Evolutionary conservation across 2,113 vertebrate species (phyloP).

Genomic region (Probosciger aterrimus): DNA sequence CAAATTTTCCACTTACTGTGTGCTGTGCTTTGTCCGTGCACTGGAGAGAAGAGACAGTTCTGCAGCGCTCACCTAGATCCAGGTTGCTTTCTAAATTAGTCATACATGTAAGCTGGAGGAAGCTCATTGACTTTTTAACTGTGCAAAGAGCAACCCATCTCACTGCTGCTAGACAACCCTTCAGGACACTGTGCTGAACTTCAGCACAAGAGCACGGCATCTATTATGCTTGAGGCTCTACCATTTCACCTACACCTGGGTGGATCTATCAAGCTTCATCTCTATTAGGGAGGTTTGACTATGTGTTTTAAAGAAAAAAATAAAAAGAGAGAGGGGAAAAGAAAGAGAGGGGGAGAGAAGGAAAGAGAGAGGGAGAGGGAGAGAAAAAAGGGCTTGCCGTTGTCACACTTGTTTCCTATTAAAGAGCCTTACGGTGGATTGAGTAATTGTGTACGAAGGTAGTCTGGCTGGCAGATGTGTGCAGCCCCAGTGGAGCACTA

Average conservation of each 20-base stretch:
- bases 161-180: constrained; percentile 56
- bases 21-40: constrained; percentile 60
- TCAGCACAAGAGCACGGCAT: constrained; percentile 69
- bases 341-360: background rate
- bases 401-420: constrained; percentile 86
- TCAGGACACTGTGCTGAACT: constrained; percentile 66
- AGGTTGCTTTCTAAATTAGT: constrained; percentile 70
- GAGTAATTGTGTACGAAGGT: constrained; percentile 82
- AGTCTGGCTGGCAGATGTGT: constrained; percentile 87
- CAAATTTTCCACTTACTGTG: constrained; percentile 72
- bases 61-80: constrained; percentile 64
- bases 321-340: background rate
- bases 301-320: constrained; percentile 54
- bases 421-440: constrained; percentile 78
- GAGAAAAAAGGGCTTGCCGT: constrained; percentile 62
- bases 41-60: constrained; percentile 38
- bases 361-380: background rate
- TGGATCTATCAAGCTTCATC: constrained; percentile 77
- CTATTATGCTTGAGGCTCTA: constrained; percentile 70
- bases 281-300: constrained; percentile 72
- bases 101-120: constrained; percentile 39
- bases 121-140: constrained; percentile 61
- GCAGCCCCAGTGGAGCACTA: constrained; percentile 77
- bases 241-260: constrained; percentile 82
- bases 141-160: constrained; percentile 58